Conservation (phyloP, 2,888 invertebrate genomes). For the Agonopterix alstromeriana region DNA sequence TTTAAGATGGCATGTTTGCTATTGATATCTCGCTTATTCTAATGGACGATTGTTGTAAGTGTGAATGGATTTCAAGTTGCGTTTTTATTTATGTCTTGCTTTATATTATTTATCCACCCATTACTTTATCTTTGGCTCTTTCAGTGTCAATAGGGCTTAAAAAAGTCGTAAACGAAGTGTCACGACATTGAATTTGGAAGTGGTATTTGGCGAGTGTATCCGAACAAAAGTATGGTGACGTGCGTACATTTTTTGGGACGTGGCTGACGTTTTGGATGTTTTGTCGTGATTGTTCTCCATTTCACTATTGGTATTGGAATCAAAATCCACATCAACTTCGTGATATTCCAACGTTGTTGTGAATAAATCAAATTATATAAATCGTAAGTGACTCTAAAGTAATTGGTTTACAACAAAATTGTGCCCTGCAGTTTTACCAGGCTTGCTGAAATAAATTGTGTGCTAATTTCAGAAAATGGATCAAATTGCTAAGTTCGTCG, state of each 20-base stretch:
- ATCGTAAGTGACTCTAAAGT: background rate
- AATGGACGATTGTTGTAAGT: too few relatives aligned
- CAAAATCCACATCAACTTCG: background rate
- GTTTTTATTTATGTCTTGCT: too few relatives aligned
- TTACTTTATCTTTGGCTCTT: too few relatives aligned
- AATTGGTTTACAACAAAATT: background rate
- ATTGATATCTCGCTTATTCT: too few relatives aligned
- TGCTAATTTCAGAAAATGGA: constrained; percentile 85
- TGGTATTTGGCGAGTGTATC: background rate
- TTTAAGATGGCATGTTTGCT: too few relatives aligned
- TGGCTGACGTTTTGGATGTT: constrained; percentile 63
- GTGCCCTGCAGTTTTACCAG: too few relatives aligned
- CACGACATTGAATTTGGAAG: background rate
- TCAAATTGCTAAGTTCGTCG: constrained; percentile 95
- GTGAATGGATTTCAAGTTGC: too few relatives aligned
- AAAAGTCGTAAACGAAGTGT: background rate
- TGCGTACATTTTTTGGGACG: constrained; percentile 58
- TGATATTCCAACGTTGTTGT: background rate
- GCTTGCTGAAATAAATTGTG: background rate
- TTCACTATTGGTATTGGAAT: constrained; percentile 2
- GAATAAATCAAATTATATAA: background rate
- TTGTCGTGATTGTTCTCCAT: constrained; percentile 7
- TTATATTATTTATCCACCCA: too few relatives aligned
- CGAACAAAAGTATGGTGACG: constrained; percentile 43
- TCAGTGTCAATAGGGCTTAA: too few relatives aligned